These are phyloP conservation scores for Pipa parva DNA, from an alignment of 2,113 vertebrate genomes.

Conservation along the genomic window DNA sequence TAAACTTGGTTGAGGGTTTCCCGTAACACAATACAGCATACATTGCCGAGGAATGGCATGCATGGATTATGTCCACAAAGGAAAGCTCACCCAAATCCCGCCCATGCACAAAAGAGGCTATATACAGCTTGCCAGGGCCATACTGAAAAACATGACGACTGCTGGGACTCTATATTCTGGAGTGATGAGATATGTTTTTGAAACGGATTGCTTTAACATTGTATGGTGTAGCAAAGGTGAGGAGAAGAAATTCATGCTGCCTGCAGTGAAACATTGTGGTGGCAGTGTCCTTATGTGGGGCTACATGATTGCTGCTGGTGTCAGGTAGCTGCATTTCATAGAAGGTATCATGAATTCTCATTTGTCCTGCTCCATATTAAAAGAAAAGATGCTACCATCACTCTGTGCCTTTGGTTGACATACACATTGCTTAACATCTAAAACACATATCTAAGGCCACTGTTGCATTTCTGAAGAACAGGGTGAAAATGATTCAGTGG, in stretches of 20 bases:
- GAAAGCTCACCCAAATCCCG: too few species aligned
- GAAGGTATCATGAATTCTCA: constrained; percentile 3
- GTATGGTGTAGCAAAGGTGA: neutral
- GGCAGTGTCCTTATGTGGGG: too few species aligned
- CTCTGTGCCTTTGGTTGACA: too few species aligned
- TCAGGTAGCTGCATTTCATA: neutral
- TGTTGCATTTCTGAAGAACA: too few species aligned
- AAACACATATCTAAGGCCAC: too few species aligned
- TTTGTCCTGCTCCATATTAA: neutral
- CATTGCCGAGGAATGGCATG: too few species aligned
- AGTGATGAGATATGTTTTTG: neutral
- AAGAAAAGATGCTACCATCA: too few species aligned
- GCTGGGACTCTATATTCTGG: neutral
- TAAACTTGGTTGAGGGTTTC: too few species aligned
- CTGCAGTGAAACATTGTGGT: neutral
- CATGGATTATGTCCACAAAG: too few species aligned
- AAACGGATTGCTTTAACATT: neutral
- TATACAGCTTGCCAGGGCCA: neutral
- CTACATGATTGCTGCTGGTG: neutral
- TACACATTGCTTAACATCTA: too few species aligned
- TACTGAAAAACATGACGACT: neutral
- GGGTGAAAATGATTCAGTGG: too few species aligned
- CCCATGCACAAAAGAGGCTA: neutral
- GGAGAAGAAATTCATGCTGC: neutral
- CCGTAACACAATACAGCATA: too few species aligned